Evolutionary conservation across 1,140 invertebrate species (phyloP), one percentile per base, ranked within the genome.

Genomic region (Megalopta genalis): DNA sequence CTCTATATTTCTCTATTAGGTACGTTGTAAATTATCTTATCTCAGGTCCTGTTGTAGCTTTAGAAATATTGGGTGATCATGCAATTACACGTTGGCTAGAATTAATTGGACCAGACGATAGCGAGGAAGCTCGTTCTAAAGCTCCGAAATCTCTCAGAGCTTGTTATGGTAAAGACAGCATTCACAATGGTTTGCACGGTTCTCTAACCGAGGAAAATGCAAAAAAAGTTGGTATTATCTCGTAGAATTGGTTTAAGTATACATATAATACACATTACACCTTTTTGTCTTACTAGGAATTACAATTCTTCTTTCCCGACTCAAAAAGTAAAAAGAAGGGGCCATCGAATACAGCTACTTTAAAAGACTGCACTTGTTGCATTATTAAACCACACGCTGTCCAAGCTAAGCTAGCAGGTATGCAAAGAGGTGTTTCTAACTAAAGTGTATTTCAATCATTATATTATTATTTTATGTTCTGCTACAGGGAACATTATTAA

Each of bases 301-400:
- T 95, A 1, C 94, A 95, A 67, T 95, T 96, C 79, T 97, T 97
- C 87, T 97, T 97, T 86, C 94, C 93, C 10, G 92, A 93, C 64
- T 87, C 90, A 27, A 92, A 93, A 77, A 80, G 86, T 57, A 90
- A 90, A 63, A 91, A 90, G 54, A 86, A 89, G 46, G 93, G 93
- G n/a, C 92, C 94, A 1, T 86, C 93, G 72, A 91, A 93, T 75
- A 94, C 94, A 27, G 95, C 95, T 1, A 95, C 94, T 37, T 87
- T 94, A 46, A 93, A 94, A 63, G 95, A 95, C 82, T 96, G 96
- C 71, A 97, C 97, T 7, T 96, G 97, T 81, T 98, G 97, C 88
- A 94, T 99, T 42, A 96, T 99, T 23, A 98, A 99, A 91, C 98
- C 98, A n/a, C 98, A 99, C 93, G 96, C 96, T 62, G 93, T 99